Conservation (phyloP, 1,140 invertebrate species). For the Harpegnathos saltator region DNA sequence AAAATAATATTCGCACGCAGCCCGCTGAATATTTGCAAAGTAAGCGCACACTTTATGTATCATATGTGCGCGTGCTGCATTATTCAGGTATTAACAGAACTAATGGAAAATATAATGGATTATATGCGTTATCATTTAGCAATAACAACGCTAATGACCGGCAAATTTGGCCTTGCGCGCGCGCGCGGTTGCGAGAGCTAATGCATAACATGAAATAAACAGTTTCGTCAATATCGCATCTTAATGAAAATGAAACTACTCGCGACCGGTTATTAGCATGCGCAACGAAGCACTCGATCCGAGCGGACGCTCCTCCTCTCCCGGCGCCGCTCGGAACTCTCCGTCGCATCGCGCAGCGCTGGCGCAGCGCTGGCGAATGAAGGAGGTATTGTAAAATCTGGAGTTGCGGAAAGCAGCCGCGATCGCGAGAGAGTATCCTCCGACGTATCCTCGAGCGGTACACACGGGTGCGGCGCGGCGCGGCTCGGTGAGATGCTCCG, state of each 20-base stretch:
- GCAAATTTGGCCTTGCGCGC: not conserved
- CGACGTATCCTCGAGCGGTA: slow-evolving; percentile 10
- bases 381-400: slow-evolving; percentile 50
- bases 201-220: not conserved
- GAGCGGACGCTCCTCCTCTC: too few relatives aligned
- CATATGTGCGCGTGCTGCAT: not conserved
- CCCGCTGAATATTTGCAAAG: slow-evolving; percentile 43
- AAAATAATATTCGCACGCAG: slow-evolving; percentile 39
- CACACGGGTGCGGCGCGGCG: slow-evolving; percentile 26
- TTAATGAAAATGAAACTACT: not conserved
- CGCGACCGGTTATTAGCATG: not conserved
- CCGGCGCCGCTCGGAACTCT: too few relatives aligned
- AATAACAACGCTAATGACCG: slow-evolving; percentile 48
- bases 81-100: slow-evolving; percentile 47
- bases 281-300: too few relatives aligned
- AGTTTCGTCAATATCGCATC: not conserved
- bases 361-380: slow-evolving; percentile 11
- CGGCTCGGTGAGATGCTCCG: slow-evolving; percentile 1
- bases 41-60: not conserved
- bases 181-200: not conserved
- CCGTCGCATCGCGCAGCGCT: too few relatives aligned
- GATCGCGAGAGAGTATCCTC: slow-evolving; percentile 35
- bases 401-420: slow-evolving; percentile 43
- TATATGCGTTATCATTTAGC: slow-evolving; percentile 38
- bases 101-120: slow-evolving; percentile 55